Percentiles rank a stretch among this genome's conserved stretches.
Evolutionary conservation across 2,797 vertebrate genomes (phyloP).

Genomic region (Melopsittacus undulatus): DNA sequence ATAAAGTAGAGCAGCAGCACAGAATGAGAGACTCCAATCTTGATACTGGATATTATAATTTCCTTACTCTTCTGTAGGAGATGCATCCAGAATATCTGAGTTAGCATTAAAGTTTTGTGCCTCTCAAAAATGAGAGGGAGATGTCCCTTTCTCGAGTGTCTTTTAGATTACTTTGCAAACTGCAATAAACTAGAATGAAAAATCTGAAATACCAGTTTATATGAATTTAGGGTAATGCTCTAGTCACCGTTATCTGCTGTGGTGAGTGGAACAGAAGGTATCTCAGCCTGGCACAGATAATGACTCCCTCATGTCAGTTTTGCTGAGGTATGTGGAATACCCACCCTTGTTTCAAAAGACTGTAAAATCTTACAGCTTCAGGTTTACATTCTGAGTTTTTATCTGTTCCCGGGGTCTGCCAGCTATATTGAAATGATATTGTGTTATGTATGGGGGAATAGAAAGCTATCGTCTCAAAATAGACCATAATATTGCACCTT

Average conservation of each 20-base stretch:
- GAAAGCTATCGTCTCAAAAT: slow-evolving; percentile 75
- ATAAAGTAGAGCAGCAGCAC: neutral
- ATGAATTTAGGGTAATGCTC: slow-evolving; percentile 26
- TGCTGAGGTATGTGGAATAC: slow-evolving; percentile 59
- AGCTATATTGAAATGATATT: slow-evolving; percentile 66
- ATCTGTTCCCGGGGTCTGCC: slow-evolving; percentile 54
- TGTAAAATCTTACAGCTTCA: slow-evolving; percentile 62
- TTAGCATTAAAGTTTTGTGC: neutral
- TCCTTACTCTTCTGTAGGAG: neutral
- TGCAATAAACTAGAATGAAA: slow-evolving; percentile 19
- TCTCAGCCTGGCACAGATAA: slow-evolving; percentile 43
- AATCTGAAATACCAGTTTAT: slow-evolving; percentile 38
- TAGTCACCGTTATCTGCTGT: slow-evolving; percentile 34
- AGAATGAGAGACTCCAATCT: neutral
- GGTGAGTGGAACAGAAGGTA: slow-evolving; percentile 16
- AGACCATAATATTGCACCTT: slow-evolving; percentile 72
- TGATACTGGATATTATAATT: neutral
- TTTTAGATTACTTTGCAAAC: slow-evolving; percentile 53
- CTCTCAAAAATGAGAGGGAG: neutral
- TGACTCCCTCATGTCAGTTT: slow-evolving; percentile 51
- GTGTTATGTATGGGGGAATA: slow-evolving; percentile 67
- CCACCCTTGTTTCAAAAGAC: slow-evolving; percentile 51
- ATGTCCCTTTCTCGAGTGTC: neutral
- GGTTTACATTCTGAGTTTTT: slow-evolving; percentile 70
- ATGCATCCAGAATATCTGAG: neutral